These are phyloP conservation scores for Saccostrea glomerata DNA, from an alignment of 1,140 invertebrate species.

Conservation along the genomic window DNA sequence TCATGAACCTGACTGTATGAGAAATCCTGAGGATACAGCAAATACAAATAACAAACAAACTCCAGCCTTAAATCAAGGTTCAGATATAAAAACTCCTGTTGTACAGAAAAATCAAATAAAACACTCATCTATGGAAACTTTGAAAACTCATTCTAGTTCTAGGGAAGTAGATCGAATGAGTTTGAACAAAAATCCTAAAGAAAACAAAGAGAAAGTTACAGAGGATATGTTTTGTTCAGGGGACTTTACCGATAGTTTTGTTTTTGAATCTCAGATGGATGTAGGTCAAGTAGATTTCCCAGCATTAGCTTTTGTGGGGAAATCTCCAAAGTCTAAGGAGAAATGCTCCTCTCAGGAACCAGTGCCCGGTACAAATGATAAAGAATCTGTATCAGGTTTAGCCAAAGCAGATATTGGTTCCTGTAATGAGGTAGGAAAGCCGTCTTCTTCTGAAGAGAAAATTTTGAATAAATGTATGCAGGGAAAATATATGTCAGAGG, in stretches of 20 bases:
- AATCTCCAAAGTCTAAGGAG: neutral
- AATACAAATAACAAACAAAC: neutral
- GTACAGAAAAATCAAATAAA: neutral
- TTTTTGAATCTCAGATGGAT: slow-evolving; percentile 68
- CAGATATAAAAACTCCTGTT: neutral
- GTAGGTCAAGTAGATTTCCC: neutral
- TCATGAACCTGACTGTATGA: neutral
- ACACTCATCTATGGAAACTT: too few relatives aligned
- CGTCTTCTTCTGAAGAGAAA: too few relatives aligned
- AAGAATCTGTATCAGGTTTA: neutral
- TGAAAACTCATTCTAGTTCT: neutral
- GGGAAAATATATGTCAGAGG: too few relatives aligned
- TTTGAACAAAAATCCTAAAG: neutral
- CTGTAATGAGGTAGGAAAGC: too few relatives aligned
- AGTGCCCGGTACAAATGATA: neutral
- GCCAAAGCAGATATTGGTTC: neutral
- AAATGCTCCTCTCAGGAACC: neutral
- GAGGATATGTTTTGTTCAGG: slow-evolving; percentile 32
- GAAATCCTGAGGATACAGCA: too few relatives aligned
- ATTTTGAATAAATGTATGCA: too few relatives aligned
- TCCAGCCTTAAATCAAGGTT: too few relatives aligned
- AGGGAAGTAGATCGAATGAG: neutral
- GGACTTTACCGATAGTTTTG: slow-evolving; percentile 68
- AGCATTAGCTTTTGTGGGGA: slow-evolving; percentile 27
- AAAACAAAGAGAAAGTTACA: neutral